A percentile compares a stretch with the other conserved stretches of the same genome.
These are phyloP conservation scores for Pristionchus exspectatus DNA, from an alignment of 2,888 invertebrate species.

Conservation along the genomic window DNA sequence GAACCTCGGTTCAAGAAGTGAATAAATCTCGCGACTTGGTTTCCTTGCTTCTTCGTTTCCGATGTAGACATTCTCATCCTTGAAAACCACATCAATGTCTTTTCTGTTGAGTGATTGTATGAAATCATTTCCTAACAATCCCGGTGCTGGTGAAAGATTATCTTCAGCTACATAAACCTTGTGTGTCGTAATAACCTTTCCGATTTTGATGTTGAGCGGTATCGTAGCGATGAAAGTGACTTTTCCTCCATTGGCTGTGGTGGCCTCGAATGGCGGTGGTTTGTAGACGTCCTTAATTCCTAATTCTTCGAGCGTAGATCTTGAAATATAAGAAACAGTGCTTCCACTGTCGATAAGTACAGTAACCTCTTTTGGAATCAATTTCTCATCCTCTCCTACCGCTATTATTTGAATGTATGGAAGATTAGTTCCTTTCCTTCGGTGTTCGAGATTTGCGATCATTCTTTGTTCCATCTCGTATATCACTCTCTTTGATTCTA, in stretches of 20 bases:
- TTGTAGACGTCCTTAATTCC: neutral
- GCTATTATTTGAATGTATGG: too few species aligned
- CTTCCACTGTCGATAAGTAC: too few species aligned
- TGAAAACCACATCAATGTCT: neutral
- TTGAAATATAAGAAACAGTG: too few species aligned
- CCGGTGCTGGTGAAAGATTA: neutral
- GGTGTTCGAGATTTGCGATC: too few species aligned
- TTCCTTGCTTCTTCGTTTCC: neutral
- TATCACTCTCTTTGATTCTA: too few species aligned
- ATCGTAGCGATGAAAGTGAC: neutral
- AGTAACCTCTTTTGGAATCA: too few species aligned
- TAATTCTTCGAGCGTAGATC: neutral
- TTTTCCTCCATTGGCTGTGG: neutral
- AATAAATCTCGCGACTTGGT: neutral
- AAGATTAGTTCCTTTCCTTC: too few species aligned
- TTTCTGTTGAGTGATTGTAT: neutral
- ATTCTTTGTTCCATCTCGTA: too few species aligned
- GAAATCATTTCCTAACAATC: conserved; percentile 11
- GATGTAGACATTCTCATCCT: neutral
- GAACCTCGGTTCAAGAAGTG: neutral
- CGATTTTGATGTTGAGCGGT: neutral
- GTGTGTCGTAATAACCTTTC: neutral
- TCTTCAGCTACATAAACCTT: conserved; percentile 39
- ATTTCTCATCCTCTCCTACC: too few species aligned
- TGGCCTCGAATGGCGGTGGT: neutral